These are phyloP conservation scores for Cotesia congregata DNA, from an alignment of 2,888 invertebrate genomes.

Conservation along the genomic window DNA sequence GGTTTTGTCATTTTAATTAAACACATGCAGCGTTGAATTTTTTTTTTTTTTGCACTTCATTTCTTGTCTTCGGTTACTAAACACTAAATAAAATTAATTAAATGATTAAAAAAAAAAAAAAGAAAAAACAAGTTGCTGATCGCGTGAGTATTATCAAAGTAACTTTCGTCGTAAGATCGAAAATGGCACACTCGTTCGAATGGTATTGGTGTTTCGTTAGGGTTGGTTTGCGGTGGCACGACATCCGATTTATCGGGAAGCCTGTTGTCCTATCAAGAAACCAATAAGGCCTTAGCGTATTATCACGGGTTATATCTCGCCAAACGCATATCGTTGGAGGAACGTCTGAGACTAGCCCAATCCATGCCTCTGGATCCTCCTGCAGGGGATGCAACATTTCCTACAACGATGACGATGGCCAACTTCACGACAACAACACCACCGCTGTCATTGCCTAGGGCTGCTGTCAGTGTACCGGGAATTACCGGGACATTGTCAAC, in stretches of 20 bases:
- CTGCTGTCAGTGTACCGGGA: constrained; percentile 41
- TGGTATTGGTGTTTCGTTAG: constrained; percentile 56
- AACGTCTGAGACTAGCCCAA: constrained; percentile 46
- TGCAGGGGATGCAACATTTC: constrained; percentile 57
- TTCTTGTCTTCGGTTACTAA: not conserved
- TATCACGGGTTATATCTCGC: constrained; percentile 61
- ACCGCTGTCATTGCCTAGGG: constrained; percentile 50
- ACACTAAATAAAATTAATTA: not conserved
- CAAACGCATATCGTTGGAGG: constrained; percentile 50
- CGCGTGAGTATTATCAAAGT: constrained; percentile 11
- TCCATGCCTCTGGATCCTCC: constrained; percentile 49
- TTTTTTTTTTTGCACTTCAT: not conserved
- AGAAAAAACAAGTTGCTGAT: constrained; percentile 14
- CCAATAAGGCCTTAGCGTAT: constrained; percentile 67
- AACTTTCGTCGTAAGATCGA: constrained; percentile 14
- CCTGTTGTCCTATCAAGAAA: constrained; percentile 66
- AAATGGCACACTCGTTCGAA: constrained; percentile 44
- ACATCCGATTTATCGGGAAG: constrained; percentile 68
- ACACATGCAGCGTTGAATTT: not conserved
- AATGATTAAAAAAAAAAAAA: constrained; percentile 13
- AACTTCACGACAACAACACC: constrained; percentile 54
- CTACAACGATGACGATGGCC: constrained; percentile 51
- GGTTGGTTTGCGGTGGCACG: constrained; percentile 68
- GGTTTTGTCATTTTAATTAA: not conserved
- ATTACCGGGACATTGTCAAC: constrained; percentile 49